These are phyloP conservation scores for Hylaea fasciaria DNA, from an alignment of 2,888 invertebrate species.

Conservation along the genomic window DNA sequence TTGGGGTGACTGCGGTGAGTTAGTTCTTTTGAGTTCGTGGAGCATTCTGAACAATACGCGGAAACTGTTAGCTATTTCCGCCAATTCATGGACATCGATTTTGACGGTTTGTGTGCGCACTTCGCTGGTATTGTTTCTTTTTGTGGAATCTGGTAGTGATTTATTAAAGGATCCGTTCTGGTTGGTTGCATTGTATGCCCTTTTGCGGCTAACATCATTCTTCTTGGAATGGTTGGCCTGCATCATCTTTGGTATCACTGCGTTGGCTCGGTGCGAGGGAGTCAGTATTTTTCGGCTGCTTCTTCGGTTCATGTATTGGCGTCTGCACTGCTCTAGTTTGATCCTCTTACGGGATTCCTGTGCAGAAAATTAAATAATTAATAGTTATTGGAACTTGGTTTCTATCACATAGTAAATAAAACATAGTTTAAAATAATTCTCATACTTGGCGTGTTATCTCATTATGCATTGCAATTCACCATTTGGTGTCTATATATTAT, in stretches of 20 bases:
- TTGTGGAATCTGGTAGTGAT: conserved; percentile 60
- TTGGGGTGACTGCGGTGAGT: not conserved
- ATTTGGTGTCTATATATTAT: too few relatives aligned
- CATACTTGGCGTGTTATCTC: too few relatives aligned
- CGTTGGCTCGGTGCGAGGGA: conserved; percentile 61
- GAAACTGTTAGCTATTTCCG: conserved; percentile 58
- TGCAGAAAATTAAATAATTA: conserved; percentile 19
- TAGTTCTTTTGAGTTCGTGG: conserved; percentile 50
- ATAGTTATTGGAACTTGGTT: too few relatives aligned
- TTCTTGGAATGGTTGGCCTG: conserved; percentile 45
- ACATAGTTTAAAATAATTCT: too few relatives aligned
- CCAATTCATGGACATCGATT: conserved; percentile 50
- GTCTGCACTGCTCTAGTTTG: conserved; percentile 52
- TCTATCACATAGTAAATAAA: not conserved
- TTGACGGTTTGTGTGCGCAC: conserved; percentile 38
- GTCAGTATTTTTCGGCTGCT: conserved; percentile 54
- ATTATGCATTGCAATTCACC: too few relatives aligned
- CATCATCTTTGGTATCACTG: conserved; percentile 58
- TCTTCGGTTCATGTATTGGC: conserved; percentile 57
- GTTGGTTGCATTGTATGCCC: conserved; percentile 42
- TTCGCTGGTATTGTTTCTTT: conserved; percentile 46
- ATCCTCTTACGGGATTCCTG: conserved; percentile 53
- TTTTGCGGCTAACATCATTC: conserved; percentile 48
- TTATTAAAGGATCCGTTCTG: conserved; percentile 47
- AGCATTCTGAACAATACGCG: conserved; percentile 55